phyloP scores from a whole-genome alignment of 2,113 vertebrate species.

The Lucifuga dentata region DNA sequence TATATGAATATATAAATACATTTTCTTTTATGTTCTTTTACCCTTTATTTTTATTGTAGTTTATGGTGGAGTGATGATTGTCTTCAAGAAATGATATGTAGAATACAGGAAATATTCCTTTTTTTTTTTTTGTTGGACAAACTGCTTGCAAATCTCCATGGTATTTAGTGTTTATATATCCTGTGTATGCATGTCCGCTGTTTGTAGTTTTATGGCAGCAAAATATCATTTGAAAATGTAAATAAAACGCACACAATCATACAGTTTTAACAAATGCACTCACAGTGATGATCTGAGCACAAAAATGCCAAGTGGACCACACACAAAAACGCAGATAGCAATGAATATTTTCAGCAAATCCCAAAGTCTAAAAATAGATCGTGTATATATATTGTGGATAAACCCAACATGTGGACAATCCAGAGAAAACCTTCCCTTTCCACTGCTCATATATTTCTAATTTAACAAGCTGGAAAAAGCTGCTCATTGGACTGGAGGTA shows the following conservation, averaged over 20 bases:
- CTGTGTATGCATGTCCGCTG: conserved; percentile 45
- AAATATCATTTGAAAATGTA: conserved; percentile 40
- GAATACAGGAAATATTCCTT: conserved; percentile 70
- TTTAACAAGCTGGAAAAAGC: conserved; percentile 66
- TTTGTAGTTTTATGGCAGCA: conserved; percentile 29
- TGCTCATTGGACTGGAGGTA: conserved; percentile 47
- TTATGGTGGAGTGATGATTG: conserved; percentile 85
- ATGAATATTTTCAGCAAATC: conserved; percentile 61
- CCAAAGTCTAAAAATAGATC: conserved; percentile 50
- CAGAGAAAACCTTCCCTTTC: conserved; percentile 43
- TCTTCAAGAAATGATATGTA: conserved; percentile 82
- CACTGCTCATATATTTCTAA: conserved; percentile 15
- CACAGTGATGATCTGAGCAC: conserved; percentile 41
- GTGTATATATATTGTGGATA: conserved; percentile 50
- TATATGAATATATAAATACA: conserved; percentile 82
- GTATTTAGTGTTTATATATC: conserved; percentile 52
- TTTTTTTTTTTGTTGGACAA: conserved; percentile 88
- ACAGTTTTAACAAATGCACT: conserved; percentile 14
- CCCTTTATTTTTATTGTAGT: conserved; percentile 82
- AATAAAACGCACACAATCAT: conserved; percentile 54
- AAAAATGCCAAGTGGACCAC: conserved; percentile 27
- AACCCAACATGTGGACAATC: conserved; percentile 74
- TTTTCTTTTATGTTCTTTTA: conserved; percentile 74
- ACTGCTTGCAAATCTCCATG: conserved; percentile 61
- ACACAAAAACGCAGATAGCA: conserved; percentile 5